Percentiles rank a stretch among this genome's conserved stretches.
Conservation (phyloP, 2,113 vertebrate species). For the Pangasianodon gigas region DNA sequence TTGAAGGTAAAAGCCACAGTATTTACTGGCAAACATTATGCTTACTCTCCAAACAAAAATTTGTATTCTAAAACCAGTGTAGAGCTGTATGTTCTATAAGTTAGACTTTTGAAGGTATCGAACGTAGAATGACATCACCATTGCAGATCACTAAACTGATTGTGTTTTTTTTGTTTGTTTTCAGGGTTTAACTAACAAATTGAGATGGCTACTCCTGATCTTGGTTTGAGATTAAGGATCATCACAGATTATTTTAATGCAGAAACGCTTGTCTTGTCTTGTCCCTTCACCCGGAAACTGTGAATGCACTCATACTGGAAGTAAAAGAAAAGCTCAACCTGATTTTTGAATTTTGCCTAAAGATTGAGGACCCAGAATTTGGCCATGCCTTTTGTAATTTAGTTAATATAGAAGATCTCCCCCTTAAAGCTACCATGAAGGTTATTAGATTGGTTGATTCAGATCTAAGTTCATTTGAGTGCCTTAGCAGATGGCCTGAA, state of each 20-base stretch:
- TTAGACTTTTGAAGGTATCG: too few relatives aligned
- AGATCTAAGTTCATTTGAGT: conserved; percentile 11
- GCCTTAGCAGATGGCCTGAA: conserved; percentile 18
- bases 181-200: too few relatives aligned
- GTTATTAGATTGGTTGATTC: conserved; percentile 36
- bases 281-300: conserved; percentile 31
- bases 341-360: conserved; percentile 41
- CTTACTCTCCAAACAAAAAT: too few relatives aligned
- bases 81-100: too few relatives aligned
- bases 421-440: conserved; percentile 43
- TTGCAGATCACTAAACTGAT: too few relatives aligned
- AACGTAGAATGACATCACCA: too few relatives aligned
- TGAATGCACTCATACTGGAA: conserved; percentile 24
- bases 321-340: conserved; percentile 42
- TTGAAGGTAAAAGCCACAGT: too few relatives aligned
- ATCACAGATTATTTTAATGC: background rate
- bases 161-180: too few relatives aligned
- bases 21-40: too few relatives aligned
- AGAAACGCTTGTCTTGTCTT: conserved; percentile 1
- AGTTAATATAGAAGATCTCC: conserved; percentile 42
- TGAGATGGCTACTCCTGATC: background rate
- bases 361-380: conserved; percentile 46
- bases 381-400: conserved; percentile 48
- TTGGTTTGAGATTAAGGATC: background rate
- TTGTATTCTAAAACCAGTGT: too few relatives aligned